phyloP scores from a whole-genome alignment of 2,888 invertebrate genomes.

The Ormyrus labotus region DNA sequence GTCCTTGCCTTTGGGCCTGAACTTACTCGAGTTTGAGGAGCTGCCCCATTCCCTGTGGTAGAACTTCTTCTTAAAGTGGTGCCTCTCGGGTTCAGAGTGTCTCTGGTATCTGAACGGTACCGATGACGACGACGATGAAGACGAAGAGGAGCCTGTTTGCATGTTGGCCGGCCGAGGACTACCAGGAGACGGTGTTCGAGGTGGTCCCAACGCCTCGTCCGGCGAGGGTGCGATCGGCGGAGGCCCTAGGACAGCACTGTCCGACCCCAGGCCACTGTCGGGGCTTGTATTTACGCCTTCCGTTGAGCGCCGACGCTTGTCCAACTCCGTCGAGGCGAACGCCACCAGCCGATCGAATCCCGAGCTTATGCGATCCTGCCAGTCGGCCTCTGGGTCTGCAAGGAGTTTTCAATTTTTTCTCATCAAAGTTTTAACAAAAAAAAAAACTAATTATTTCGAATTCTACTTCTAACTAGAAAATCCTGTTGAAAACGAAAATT shows the following conservation, averaged over 20 bases:
- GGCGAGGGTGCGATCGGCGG: slow-evolving; percentile 73
- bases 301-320: slow-evolving; percentile 89
- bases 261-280: slow-evolving; percentile 88
- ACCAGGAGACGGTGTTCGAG: slow-evolving; percentile 79
- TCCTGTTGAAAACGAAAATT: slow-evolving; percentile 46
- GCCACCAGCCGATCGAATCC: slow-evolving; percentile 96
- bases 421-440: no score
- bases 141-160: slow-evolving; percentile 22
- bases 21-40: slow-evolving; percentile 77
- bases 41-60: slow-evolving; percentile 81
- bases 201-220: slow-evolving; percentile 77
- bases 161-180: slow-evolving; percentile 76
- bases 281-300: slow-evolving; percentile 92
- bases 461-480: neutral
- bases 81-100: slow-evolving; percentile 77
- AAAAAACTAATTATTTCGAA: no score
- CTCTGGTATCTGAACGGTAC: slow-evolving; percentile 68
- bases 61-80: slow-evolving; percentile 91
- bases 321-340: slow-evolving; percentile 93
- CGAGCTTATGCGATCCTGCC: slow-evolving; percentile 95
- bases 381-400: slow-evolving; percentile 88
- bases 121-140: slow-evolving; percentile 50
- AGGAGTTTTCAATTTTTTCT: slow-evolving; percentile 38
- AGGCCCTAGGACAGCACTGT: slow-evolving; percentile 71
- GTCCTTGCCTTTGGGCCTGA: slow-evolving; percentile 85